A percentile compares a stretch with the other conserved stretches of the same genome.
Conservation (phyloP, 2,888 invertebrate genomes). For the Embidobia sp. region DNA sequence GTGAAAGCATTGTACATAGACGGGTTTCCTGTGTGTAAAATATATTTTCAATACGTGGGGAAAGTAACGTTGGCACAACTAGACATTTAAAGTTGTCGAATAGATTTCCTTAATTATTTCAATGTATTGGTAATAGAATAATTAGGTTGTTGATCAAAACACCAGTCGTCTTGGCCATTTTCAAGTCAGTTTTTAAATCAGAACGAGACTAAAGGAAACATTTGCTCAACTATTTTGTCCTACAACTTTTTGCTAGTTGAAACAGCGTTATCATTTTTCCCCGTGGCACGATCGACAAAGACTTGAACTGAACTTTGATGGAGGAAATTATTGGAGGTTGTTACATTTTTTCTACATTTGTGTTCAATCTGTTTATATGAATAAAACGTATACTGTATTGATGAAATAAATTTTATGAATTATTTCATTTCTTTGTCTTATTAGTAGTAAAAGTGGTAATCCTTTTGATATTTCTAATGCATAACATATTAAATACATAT, state of each 20-base stretch:
- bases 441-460: too few relatives aligned
- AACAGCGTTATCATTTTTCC: neutral
- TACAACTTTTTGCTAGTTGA: neutral
- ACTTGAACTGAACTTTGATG: too few relatives aligned
- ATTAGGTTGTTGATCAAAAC: neutral
- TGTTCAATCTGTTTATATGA: neutral
- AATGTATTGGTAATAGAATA: neutral
- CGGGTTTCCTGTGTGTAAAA: slow-evolving; percentile 30
- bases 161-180: too few relatives aligned
- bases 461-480: too few relatives aligned
- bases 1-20: slow-evolving; percentile 41
- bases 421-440: slow-evolving; percentile 7
- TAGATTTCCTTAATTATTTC: neutral
- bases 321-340: neutral
- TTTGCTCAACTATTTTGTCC: too few relatives aligned
- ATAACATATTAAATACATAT: neutral
- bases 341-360: neutral
- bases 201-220: too few relatives aligned
- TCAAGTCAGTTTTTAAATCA: too few relatives aligned
- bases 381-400: slow-evolving; percentile 4
- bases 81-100: neutral
- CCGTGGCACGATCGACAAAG: neutral
- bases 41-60: slow-evolving; percentile 10
- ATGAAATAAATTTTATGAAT: slow-evolving; percentile 19
- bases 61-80: neutral